These are phyloP conservation scores for Opisthograptis luteolata DNA, from an alignment of 2,888 invertebrate species.

Conservation along the genomic window DNA sequence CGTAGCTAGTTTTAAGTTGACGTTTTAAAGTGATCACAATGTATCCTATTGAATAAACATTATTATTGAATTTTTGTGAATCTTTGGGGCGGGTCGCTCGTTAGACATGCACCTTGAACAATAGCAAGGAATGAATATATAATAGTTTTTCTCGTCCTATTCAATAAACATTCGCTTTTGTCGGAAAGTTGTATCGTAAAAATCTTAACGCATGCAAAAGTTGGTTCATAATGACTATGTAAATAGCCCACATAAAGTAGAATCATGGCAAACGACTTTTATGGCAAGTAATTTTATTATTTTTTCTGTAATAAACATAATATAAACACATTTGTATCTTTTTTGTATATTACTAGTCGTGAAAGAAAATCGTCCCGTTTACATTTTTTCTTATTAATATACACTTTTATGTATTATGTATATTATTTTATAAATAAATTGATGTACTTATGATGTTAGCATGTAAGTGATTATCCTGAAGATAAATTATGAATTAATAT, in stretches of 20 bases:
- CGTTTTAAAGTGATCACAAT: too few species aligned
- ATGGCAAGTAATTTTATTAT: slow-evolving; percentile 7
- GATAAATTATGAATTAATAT: slow-evolving; percentile 42
- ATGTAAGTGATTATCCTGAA: slow-evolving; percentile 38
- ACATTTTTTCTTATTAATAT: slow-evolving; percentile 59
- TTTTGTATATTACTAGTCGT: slow-evolving; percentile 27
- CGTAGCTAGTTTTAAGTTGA: too few species aligned
- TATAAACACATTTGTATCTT: slow-evolving; percentile 31
- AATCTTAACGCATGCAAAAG: background rate
- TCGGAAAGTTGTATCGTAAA: background rate
- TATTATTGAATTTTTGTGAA: too few species aligned
- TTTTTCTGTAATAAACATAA: slow-evolving; percentile 20
- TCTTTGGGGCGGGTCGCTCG: too few species aligned
- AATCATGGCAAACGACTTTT: slow-evolving; percentile 1
- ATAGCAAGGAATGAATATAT: too few species aligned
- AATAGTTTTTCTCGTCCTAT: too few species aligned
- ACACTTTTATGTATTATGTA: slow-evolving; percentile 51
- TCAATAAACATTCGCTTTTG: too few species aligned
- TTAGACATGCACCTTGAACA: too few species aligned
- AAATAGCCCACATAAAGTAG: slow-evolving; percentile 7
- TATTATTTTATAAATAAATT: slow-evolving; percentile 46
- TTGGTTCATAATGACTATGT: slow-evolving; percentile 3
- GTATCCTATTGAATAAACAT: too few species aligned
- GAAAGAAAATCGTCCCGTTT: slow-evolving; percentile 59
- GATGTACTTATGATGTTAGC: slow-evolving; percentile 50